These are phyloP conservation scores for Echinops telfairi DNA, from an alignment of 2,113 vertebrate genomes.

Conservation along the genomic window DNA sequence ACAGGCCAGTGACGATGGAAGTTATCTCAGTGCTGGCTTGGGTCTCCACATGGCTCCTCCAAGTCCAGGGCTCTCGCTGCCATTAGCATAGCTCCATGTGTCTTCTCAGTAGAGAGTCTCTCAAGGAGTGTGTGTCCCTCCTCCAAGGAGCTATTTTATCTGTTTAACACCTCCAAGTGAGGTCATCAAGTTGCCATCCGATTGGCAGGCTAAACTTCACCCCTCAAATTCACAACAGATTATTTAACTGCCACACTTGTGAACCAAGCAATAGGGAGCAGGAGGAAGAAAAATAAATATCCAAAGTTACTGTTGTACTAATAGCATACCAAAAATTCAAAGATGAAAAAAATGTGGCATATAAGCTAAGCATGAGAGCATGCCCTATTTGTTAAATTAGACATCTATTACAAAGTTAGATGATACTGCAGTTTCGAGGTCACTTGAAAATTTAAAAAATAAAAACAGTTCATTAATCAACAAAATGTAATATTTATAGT, in stretches of 20 bases:
- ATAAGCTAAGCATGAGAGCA: neutral
- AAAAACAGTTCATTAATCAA: neutral
- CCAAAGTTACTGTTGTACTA: neutral
- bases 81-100: no score
- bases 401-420: neutral
- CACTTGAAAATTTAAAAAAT: neutral
- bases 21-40: no score
- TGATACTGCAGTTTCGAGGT: neutral
- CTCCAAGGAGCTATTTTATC: no score
- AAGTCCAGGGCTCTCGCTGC: no score
- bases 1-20: no score
- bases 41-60: no score
- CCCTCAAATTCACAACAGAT: no score
- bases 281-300: neutral
- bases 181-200: no score
- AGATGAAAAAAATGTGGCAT: neutral
- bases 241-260: neutral
- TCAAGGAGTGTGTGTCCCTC: no score
- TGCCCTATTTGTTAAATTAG: neutral
- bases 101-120: no score
- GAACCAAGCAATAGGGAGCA: neutral
- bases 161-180: no score
- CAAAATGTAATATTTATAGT: slow-evolving; percentile 16
- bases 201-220: no score
- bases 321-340: neutral